Conservation (phyloP, 2,797 vertebrate genomes). For the Myioborus miniatus region DNA sequence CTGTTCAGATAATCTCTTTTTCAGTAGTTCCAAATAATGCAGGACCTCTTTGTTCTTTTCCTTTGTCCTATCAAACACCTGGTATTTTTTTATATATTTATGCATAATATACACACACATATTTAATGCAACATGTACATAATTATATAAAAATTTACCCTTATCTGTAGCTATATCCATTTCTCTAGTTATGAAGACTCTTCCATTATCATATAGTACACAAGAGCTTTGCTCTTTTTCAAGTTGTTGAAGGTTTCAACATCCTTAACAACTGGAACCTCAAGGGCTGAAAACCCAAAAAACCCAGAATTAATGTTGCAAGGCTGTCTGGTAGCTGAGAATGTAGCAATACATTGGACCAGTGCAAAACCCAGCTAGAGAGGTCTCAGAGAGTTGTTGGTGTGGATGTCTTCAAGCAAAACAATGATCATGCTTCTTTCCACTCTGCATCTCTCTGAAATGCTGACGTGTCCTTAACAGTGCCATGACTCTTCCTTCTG, state of each 20-base stretch:
- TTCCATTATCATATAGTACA: background rate
- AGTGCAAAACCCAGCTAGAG: background rate
- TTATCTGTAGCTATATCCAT: background rate
- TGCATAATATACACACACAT: background rate
- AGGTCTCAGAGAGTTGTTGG: fast-evolving
- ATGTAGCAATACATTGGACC: fast-evolving
- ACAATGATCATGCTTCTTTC: fast-evolving
- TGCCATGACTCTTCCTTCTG: background rate
- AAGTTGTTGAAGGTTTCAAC: background rate
- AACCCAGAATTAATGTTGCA: background rate
- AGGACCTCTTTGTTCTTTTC: background rate
- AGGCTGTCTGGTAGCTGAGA: background rate
- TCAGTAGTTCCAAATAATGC: background rate
- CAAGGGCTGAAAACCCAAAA: background rate
- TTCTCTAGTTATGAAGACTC: background rate
- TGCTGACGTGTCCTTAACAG: background rate
- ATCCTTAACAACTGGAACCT: background rate
- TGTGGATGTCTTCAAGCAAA: background rate
- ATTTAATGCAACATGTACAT: background rate
- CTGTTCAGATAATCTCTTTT: background rate
- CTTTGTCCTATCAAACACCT: background rate
- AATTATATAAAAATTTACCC: background rate
- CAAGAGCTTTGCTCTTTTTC: background rate
- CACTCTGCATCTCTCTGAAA: background rate
- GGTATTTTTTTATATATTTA: background rate